Evolutionary conservation across 2,113 vertebrate species (phyloP).

Genomic region (Prinia subflava): DNA sequence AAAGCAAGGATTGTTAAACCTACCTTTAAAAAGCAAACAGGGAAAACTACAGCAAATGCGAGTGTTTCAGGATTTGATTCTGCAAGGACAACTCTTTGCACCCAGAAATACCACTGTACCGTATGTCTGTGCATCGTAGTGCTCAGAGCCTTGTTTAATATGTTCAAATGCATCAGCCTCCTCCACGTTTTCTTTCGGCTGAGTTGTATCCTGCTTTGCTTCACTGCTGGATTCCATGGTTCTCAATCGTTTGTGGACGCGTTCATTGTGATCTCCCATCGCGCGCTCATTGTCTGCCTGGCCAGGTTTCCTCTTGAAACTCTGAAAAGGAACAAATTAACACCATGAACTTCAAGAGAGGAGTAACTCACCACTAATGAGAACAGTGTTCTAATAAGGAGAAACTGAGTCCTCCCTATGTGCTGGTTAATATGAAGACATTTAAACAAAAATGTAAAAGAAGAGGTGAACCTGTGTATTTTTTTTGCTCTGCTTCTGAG

Average conservation of each 20-base stretch:
- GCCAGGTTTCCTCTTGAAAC: slow-evolving; percentile 94
- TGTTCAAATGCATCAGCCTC: slow-evolving; percentile 91
- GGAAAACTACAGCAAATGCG: not conserved
- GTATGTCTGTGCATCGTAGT: slow-evolving; percentile 89
- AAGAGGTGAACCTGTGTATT: slow-evolving; percentile 82
- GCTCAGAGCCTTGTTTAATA: slow-evolving; percentile 77
- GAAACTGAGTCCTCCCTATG: not conserved
- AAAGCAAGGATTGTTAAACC: not conserved
- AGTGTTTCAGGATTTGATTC: not conserved
- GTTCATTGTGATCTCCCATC: slow-evolving; percentile 83
- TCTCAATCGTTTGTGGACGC: slow-evolving; percentile 83
- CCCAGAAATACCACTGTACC: slow-evolving; percentile 69
- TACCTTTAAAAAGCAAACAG: not conserved
- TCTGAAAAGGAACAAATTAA: slow-evolving; percentile 68
- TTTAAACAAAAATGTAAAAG: not conserved
- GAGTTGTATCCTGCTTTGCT: slow-evolving; percentile 15
- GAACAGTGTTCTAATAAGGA: not conserved
- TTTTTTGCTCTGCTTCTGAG: slow-evolving; percentile 79
- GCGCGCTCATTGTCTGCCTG: slow-evolving; percentile 87
- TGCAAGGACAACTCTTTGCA: not conserved
- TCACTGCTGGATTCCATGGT: slow-evolving; percentile 78
- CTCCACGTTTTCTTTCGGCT: slow-evolving; percentile 42
- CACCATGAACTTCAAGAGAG: not conserved
- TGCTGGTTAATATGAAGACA: not conserved
- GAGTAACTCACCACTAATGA: not conserved